A percentile compares a stretch with the other conserved stretches of the same genome.
These are phyloP conservation scores for Dipodomys ordii DNA, from an alignment of 2,113 vertebrate genomes.

Conservation along the genomic window DNA sequence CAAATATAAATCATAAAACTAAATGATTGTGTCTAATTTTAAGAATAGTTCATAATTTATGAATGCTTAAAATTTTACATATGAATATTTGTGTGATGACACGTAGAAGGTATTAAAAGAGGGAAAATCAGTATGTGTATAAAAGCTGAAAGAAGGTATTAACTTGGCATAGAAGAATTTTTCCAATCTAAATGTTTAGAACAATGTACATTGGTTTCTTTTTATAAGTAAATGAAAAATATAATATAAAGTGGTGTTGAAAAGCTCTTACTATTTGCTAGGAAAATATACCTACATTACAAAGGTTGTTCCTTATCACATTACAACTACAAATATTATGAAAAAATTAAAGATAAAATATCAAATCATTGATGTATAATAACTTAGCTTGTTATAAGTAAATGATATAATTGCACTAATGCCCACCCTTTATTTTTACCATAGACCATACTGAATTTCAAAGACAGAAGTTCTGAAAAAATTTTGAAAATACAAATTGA, in stretches of 20 bases:
- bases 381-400: background rate
- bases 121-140: background rate
- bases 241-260: background rate
- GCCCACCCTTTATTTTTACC: background rate
- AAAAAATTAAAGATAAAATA: too few relatives aligned
- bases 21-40: background rate
- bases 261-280: background rate
- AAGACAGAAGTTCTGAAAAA: background rate
- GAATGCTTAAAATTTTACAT: background rate
- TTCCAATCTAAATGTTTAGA: background rate
- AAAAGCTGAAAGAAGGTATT: background rate
- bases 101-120: background rate
- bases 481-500: too few relatives aligned
- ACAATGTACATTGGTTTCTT: background rate
- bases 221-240: background rate
- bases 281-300: background rate
- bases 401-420: background rate
- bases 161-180: background rate
- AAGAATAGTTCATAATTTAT: background rate
- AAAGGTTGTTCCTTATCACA: background rate
- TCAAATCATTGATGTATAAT: too few relatives aligned
- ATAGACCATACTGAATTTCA: background rate
- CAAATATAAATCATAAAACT: background rate
- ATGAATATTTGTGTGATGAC: background rate
- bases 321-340: background rate